Evolutionary conservation across 2,888 invertebrate genomes (phyloP).

Genomic region (Andrena hattorfiana): DNA sequence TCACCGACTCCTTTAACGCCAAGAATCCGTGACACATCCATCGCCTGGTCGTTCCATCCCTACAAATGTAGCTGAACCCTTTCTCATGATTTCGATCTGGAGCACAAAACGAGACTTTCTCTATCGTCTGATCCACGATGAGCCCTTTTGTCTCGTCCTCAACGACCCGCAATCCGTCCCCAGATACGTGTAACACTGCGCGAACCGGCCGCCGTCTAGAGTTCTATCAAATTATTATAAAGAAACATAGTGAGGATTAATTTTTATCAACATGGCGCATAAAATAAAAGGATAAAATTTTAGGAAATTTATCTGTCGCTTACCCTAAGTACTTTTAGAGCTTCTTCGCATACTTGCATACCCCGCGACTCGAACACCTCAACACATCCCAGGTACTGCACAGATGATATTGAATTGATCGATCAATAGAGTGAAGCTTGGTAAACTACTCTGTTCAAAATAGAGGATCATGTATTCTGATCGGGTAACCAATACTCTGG

Average conservation of each 20-base stretch:
- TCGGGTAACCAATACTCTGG: neutral
- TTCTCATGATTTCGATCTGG: conserved; percentile 99
- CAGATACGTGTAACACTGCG: conserved; percentile 95
- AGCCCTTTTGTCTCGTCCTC: conserved; percentile 99
- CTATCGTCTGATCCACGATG: conserved; percentile 99
- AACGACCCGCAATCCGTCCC: conserved; percentile 98
- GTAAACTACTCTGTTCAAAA: neutral
- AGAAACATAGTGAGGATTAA: neutral
- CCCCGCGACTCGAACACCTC: conserved; percentile 99
- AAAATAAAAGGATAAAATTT: neutral
- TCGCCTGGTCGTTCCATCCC: conserved; percentile 98
- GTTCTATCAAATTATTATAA: conserved; percentile 86
- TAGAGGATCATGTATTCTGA: neutral
- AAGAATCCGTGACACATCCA: conserved; percentile 99
- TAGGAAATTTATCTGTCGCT: conserved; percentile 80
- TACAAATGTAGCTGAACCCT: conserved; percentile 99
- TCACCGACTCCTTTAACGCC: conserved; percentile 95
- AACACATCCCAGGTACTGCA: conserved; percentile 97
- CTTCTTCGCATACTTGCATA: conserved; percentile 99
- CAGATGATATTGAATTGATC: conserved; percentile 55
- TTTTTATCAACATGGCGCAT: neutral
- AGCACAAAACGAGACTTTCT: conserved; percentile 99
- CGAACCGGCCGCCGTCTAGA: conserved; percentile 95
- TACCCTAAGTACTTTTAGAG: conserved; percentile 97
- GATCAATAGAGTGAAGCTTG: conserved; percentile 2